phyloP scores from a whole-genome alignment of 2,113 vertebrate species.

The Cettia cetti region DNA sequence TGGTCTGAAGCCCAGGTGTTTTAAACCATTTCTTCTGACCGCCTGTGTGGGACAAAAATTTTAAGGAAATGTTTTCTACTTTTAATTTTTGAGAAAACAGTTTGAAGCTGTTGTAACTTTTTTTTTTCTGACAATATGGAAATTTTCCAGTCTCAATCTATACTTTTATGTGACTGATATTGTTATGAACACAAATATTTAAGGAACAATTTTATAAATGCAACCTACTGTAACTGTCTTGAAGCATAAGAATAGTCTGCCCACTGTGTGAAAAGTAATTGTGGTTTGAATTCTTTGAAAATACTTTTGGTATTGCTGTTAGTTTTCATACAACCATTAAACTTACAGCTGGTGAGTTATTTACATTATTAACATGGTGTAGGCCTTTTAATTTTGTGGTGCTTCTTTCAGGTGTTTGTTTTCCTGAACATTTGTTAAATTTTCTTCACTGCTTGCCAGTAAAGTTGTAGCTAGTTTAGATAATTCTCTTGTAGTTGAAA shows the following conservation, averaged over 20 bases:
- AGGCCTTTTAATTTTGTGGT: not conserved
- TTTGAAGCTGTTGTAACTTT: not conserved
- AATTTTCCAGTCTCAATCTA: not conserved
- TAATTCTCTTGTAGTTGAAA: not conserved
- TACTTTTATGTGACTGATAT: not conserved
- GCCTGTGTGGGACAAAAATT: not conserved
- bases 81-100: not conserved
- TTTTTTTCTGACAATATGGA: not conserved
- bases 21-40: not conserved
- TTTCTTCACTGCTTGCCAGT: not conserved
- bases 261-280: not conserved
- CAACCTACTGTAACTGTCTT: not conserved
- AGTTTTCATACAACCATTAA: not conserved
- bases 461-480: not conserved
- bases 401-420: not conserved
- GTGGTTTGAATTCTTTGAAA: not conserved
- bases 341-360: not conserved
- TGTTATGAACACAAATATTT: not conserved
- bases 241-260: not conserved
- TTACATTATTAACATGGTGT: not conserved
- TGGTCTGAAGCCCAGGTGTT: not conserved
- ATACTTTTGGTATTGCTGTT: not conserved
- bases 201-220: not conserved
- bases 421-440: not conserved
- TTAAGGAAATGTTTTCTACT: not conserved